These are phyloP conservation scores for Hippocampus mohnikei DNA, from an alignment of 2,113 vertebrate species.

Conservation along the genomic window DNA sequence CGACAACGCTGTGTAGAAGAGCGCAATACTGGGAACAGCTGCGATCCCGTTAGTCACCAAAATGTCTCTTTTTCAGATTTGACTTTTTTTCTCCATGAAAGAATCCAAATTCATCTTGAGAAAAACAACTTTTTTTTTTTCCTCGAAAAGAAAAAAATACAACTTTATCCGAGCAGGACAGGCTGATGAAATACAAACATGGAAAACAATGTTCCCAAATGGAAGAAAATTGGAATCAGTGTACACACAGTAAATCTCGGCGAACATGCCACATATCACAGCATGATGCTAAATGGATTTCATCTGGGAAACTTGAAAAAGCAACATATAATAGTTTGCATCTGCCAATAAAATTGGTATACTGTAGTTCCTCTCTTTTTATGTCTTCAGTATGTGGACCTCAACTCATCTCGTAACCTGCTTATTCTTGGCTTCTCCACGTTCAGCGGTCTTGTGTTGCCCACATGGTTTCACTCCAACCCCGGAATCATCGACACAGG, in stretches of 20 bases:
- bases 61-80: too few species aligned
- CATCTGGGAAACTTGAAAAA: not conserved
- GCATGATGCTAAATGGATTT: not conserved
- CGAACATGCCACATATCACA: not conserved
- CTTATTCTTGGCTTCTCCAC: constrained; percentile 76
- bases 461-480: constrained; percentile 75
- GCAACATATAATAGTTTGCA: constrained; percentile 17
- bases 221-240: too few species aligned
- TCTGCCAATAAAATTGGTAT: constrained; percentile 16
- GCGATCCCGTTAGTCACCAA: too few species aligned
- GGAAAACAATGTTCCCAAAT: too few species aligned
- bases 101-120: too few species aligned
- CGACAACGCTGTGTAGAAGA: too few species aligned
- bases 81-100: too few species aligned
- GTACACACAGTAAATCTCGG: not conserved
- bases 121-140: not conserved
- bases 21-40: too few species aligned
- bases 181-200: too few species aligned
- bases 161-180: not conserved
- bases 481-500: constrained; percentile 72
- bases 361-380: not conserved
- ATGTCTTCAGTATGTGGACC: constrained; percentile 70
- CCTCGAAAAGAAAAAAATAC: not conserved
- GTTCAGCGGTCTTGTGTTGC: constrained; percentile 76
- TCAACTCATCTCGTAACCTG: constrained; percentile 78